phyloP scores from a whole-genome alignment of 2,113 vertebrate species.

The Zosterops hypoxanthus region DNA sequence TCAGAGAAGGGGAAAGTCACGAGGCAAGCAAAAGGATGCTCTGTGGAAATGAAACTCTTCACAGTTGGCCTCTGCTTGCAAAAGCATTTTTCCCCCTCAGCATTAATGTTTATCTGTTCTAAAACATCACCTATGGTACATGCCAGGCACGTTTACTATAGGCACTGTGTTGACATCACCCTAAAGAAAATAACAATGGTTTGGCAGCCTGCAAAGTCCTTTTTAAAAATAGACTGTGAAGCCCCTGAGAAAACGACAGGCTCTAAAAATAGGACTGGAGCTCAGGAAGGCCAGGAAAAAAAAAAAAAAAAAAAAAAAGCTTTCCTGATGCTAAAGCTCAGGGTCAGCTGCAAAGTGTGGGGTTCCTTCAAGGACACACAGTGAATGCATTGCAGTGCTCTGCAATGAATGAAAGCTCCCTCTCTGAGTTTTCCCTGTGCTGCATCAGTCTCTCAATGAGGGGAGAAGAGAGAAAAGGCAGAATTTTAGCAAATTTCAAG shows the following conservation, averaged over 20 bases:
- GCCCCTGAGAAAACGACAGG: conserved; percentile 42
- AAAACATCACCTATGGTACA: not conserved
- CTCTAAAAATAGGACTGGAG: conserved; percentile 61
- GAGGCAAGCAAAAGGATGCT: not conserved
- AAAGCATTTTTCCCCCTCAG: not conserved
- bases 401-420: not conserved
- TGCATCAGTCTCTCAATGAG: not conserved
- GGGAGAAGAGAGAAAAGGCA: not conserved
- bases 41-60: not conserved
- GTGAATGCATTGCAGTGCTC: not conserved
- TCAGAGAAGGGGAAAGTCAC: conserved; percentile 31
- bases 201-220: conserved; percentile 33
- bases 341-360: conserved; percentile 26
- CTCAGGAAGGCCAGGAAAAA: not conserved
- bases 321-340: conserved; percentile 30
- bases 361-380: conserved; percentile 39
- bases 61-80: not conserved
- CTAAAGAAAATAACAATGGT: conserved; percentile 45
- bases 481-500: not conserved
- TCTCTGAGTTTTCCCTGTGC: not conserved
- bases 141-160: not conserved
- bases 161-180: not conserved
- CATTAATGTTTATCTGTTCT: not conserved
- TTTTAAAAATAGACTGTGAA: conserved; percentile 65
- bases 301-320: fast-evolving